These are phyloP conservation scores for Diploscapter pachys DNA, from an alignment of 1,140 invertebrate genomes.

Conservation along the genomic window DNA sequence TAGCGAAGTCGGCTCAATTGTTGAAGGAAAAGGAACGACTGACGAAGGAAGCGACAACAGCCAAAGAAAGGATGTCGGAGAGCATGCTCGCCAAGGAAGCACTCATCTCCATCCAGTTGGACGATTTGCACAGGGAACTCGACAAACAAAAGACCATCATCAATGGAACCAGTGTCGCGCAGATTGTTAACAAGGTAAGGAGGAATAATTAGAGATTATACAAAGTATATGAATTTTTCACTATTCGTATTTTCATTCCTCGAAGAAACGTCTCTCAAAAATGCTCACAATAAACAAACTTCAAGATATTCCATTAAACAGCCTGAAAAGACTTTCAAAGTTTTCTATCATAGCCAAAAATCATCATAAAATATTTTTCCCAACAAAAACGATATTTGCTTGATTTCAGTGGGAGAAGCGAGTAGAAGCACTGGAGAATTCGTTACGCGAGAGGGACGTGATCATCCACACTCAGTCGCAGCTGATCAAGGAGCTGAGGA, in stretches of 20 bases:
- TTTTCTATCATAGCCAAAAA: too few relatives aligned
- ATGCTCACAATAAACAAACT: background rate
- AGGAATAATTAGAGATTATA: too few relatives aligned
- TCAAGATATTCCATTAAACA: background rate
- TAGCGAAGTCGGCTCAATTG: constrained; percentile 2
- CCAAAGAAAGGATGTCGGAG: constrained; percentile 17
- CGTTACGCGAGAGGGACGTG: constrained; percentile 22
- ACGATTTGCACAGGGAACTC: constrained; percentile 18
- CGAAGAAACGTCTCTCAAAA: background rate
- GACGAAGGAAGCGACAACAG: constrained; percentile 7
- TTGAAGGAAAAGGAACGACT: constrained; percentile 6
- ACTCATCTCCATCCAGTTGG: constrained; percentile 16
- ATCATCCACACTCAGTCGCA: constrained; percentile 19
- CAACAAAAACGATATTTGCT: too few relatives aligned
- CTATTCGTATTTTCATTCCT: background rate
- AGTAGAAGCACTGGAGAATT: constrained; percentile 21
- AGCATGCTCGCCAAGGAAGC: constrained; percentile 11
- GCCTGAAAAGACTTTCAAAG: background rate
- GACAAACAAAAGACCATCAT: constrained; percentile 14
- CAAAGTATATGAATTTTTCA: too few relatives aligned
- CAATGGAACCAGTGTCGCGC: constrained; percentile 15
- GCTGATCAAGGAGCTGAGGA: constrained; percentile 11
- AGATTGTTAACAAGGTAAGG: constrained; percentile 17
- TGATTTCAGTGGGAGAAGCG: constrained; percentile 16
- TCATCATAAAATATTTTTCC: too few relatives aligned